These are phyloP conservation scores for Catamblyrhynchus diadema DNA, from an alignment of 2,797 vertebrate species.

Conservation along the genomic window DNA sequence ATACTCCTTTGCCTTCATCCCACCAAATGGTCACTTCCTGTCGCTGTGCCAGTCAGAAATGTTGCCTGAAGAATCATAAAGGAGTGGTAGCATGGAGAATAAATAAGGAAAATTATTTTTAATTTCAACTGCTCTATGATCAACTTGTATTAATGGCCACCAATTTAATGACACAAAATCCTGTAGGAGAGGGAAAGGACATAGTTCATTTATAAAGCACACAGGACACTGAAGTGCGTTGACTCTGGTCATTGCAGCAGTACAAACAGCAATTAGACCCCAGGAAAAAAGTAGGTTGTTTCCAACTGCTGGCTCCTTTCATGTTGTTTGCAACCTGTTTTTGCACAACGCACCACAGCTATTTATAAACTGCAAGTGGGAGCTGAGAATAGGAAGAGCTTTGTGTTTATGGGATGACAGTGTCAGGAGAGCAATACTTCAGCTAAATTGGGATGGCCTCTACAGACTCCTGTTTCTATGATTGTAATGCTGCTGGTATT, in stretches of 20 bases:
- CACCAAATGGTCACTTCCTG: not conserved
- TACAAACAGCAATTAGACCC: not conserved
- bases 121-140: not conserved
- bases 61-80: not conserved
- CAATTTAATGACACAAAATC: not conserved
- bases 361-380: constrained; percentile 41
- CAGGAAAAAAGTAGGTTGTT: not conserved
- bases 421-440: constrained; percentile 14
- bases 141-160: not conserved
- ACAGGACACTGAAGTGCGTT: not conserved
- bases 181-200: not conserved
- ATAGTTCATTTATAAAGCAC: not conserved
- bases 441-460: constrained; percentile 27
- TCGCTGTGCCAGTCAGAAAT: not conserved
- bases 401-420: constrained; percentile 12
- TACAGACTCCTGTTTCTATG: not conserved
- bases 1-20: not conserved
- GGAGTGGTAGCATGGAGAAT: not conserved
- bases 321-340: constrained; percentile 29
- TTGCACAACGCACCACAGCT: not conserved
- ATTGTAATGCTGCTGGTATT: not conserved
- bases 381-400: constrained; percentile 27
- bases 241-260: not conserved
- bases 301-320: not conserved
- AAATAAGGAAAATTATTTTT: not conserved